A percentile compares a stretch with the other conserved stretches of the same genome.
These are phyloP conservation scores for Dicentrarchus labrax DNA, from an alignment of 2,113 vertebrate species.

Conservation along the genomic window DNA sequence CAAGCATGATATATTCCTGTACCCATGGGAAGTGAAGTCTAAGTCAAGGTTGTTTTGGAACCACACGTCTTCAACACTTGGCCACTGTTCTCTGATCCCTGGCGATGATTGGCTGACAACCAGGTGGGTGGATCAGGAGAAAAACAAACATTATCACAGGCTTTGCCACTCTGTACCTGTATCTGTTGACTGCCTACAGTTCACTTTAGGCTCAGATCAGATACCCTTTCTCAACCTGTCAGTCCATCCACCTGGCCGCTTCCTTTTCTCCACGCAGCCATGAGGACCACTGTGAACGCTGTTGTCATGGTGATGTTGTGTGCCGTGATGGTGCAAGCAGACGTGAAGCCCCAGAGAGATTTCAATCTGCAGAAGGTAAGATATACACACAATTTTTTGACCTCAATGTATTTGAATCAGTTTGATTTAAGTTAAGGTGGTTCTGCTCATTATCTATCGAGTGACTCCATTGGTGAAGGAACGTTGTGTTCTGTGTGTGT, in stretches of 20 bases:
- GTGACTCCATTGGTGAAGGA: not conserved
- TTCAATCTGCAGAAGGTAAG: slow-evolving; percentile 84
- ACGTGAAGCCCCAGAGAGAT: slow-evolving; percentile 81
- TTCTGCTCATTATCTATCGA: not conserved
- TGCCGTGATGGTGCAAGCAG: slow-evolving; percentile 55
- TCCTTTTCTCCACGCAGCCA: slow-evolving; percentile 55
- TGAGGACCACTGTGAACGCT: slow-evolving; percentile 72
- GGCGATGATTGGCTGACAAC: slow-evolving; percentile 66
- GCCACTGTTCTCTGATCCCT: slow-evolving; percentile 53
- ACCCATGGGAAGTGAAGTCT: slow-evolving; percentile 3
- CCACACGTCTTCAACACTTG: slow-evolving; percentile 62
- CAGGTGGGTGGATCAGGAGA: slow-evolving; percentile 72
- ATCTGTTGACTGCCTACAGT: slow-evolving; percentile 18
- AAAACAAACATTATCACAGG: slow-evolving; percentile 69
- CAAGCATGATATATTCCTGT: slow-evolving; percentile 9
- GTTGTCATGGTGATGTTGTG: slow-evolving; percentile 73
- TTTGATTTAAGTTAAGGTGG: not conserved
- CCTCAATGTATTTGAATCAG: not conserved
- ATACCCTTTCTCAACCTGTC: slow-evolving; percentile 26
- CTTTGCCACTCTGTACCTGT: slow-evolving; percentile 61
- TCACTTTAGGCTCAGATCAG: slow-evolving; percentile 35
- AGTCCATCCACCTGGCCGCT: not conserved
- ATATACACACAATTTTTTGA: not conserved
- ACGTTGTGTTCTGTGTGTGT: slow-evolving; percentile 6
- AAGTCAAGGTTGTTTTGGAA: slow-evolving; percentile 38